phyloP scores from a whole-genome alignment of 2,113 vertebrate genomes.

The Cryptotis parvus region DNA sequence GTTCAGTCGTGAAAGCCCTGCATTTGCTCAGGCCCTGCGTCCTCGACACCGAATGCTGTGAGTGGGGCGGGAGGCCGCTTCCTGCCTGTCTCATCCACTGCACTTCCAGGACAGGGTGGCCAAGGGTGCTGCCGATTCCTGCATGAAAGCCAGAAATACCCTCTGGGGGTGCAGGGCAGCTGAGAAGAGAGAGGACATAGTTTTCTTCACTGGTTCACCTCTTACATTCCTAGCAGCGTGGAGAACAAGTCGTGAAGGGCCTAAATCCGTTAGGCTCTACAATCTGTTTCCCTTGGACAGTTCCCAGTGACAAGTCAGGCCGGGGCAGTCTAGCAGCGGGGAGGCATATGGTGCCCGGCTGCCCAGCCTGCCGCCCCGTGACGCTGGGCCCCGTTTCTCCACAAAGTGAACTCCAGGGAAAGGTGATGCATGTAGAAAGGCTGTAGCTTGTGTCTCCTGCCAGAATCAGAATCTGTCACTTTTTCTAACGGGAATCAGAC shows the following conservation, averaged over 20 bases:
- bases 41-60: not conserved
- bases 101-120: not conserved
- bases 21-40: constrained; percentile 44
- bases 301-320: constrained; percentile 38
- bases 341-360: no score
- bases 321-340: not conserved
- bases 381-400: not conserved
- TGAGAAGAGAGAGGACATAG: not conserved
- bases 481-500: constrained; percentile 33
- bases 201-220: constrained; percentile 35
- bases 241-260: constrained; percentile 58
- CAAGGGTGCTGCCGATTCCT: constrained; percentile 21
- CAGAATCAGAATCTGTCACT: constrained; percentile 11
- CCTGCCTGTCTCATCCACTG: not conserved
- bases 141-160: constrained; percentile 22
- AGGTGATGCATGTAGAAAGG: constrained; percentile 25
- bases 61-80: not conserved
- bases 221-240: constrained; percentile 34
- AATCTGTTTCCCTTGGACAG: constrained; percentile 37
- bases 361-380: no score
- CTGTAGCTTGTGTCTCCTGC: not conserved
- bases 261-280: constrained; percentile 35
- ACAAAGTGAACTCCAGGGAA: constrained; percentile 23
- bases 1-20: constrained; percentile 36
- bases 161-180: not conserved